Conservation (phyloP, 2,797 vertebrate species). For the Delichon dasypus region DNA sequence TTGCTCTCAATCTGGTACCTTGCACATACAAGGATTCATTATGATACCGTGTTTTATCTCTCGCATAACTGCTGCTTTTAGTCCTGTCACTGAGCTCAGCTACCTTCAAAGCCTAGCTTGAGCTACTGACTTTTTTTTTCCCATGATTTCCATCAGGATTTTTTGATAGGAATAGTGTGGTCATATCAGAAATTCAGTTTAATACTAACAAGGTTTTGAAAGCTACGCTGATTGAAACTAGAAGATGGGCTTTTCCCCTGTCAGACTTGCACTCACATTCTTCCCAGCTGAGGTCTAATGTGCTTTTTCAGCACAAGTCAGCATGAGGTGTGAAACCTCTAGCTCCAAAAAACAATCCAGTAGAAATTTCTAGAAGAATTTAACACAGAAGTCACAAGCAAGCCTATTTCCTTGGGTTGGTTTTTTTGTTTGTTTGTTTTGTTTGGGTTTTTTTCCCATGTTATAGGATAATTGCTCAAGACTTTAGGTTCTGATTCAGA, state of each 20-base stretch:
- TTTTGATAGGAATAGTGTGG: rapidly evolving
- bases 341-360: neutral
- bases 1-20: neutral
- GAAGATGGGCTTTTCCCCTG: neutral
- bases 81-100: neutral
- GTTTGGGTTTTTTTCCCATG: rapidly evolving
- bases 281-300: rapidly evolving
- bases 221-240: neutral
- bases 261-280: neutral
- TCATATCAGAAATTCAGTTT: neutral
- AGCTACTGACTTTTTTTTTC: neutral
- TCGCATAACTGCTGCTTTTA: neutral
- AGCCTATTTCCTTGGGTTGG: neutral
- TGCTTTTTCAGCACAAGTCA: neutral
- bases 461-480: neutral
- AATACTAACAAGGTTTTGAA: neutral
- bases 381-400: neutral
- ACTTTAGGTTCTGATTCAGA: neutral
- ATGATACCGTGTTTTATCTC: neutral
- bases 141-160: neutral
- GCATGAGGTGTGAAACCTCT: neutral
- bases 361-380: neutral
- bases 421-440: too few relatives aligned
- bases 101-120: neutral
- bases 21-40: neutral